phyloP scores from a whole-genome alignment of 2,888 invertebrate genomes.

The Stomorhina lunata region DNA sequence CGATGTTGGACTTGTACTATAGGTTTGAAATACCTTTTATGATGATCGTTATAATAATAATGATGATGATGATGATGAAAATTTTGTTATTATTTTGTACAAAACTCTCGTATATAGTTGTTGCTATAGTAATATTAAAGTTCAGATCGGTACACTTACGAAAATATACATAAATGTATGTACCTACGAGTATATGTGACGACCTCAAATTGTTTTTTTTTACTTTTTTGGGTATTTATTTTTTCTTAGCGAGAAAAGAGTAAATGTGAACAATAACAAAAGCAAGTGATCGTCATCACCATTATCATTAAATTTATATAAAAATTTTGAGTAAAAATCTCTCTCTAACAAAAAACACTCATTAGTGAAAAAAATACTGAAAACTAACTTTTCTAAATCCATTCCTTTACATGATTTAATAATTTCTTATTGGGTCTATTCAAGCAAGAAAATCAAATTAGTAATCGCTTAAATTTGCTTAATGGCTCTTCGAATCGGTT shows the following conservation, averaged over 20 bases:
- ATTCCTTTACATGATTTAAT: no score
- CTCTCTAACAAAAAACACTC: no score
- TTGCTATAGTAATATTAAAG: conserved; percentile 35
- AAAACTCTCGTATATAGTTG: no score
- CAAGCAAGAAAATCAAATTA: no score
- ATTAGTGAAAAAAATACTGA: no score
- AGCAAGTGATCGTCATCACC: conserved; percentile 37
- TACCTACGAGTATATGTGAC: no score
- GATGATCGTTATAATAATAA: conserved; percentile 38
- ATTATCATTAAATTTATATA: conserved; percentile 28
- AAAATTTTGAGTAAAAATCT: conserved; percentile 17
- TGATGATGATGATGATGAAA: background rate
- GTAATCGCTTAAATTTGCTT: no score
- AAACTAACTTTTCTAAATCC: no score
- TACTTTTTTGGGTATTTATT: background rate
- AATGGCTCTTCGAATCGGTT: no score
- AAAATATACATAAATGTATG: no score
- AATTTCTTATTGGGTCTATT: no score
- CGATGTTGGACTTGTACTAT: conserved; percentile 21
- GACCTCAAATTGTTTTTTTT: conserved; percentile 13
- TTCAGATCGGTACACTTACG: conserved; percentile 45
- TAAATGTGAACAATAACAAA: conserved; percentile 12
- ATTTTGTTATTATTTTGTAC: no score
- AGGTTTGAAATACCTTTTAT: conserved; percentile 27
- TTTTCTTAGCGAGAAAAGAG: conserved; percentile 3